phyloP scores from a whole-genome alignment of 2,797 vertebrate genomes.

The Pantherophis alleghaniensis region DNA sequence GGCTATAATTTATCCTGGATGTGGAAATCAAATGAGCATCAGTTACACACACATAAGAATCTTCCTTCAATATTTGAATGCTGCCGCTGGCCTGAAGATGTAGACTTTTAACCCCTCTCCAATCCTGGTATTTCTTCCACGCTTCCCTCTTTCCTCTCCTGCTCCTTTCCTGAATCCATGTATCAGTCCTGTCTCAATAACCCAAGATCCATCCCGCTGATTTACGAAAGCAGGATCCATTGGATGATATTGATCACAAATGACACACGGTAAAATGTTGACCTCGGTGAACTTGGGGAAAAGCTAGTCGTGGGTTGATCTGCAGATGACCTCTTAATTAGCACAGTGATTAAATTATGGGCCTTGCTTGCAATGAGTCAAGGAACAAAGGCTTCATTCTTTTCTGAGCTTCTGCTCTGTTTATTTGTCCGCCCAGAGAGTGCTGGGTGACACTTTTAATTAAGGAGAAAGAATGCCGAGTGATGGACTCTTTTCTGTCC shows the following conservation, averaged over 20 bases:
- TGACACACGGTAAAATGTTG: conserved; percentile 66
- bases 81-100: too few species aligned
- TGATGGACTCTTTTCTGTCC: conserved; percentile 70
- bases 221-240: conserved; percentile 67
- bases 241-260: conserved; percentile 62
- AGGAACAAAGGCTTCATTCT: conserved; percentile 75
- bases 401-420: conserved; percentile 67
- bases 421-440: conserved; percentile 75
- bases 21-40: not conserved
- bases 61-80: not conserved
- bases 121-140: not conserved
- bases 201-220: conserved; percentile 60
- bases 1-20: not conserved
- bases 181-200: conserved; percentile 44
- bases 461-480: conserved; percentile 76
- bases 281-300: conserved; percentile 72
- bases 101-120: not conserved
- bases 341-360: conserved; percentile 80
- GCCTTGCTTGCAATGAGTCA: conserved; percentile 65
- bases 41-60: not conserved
- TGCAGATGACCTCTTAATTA: conserved; percentile 83
- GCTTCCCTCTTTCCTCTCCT: not conserved
- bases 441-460: conserved; percentile 80
- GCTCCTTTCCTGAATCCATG: conserved; percentile 33
- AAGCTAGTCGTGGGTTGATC: conserved; percentile 76